Evolutionary conservation across 2,113 vertebrate genomes (phyloP), one percentile per base, ranked within the genome.

Genomic region (Pseudorectes ferrugineus): DNA sequence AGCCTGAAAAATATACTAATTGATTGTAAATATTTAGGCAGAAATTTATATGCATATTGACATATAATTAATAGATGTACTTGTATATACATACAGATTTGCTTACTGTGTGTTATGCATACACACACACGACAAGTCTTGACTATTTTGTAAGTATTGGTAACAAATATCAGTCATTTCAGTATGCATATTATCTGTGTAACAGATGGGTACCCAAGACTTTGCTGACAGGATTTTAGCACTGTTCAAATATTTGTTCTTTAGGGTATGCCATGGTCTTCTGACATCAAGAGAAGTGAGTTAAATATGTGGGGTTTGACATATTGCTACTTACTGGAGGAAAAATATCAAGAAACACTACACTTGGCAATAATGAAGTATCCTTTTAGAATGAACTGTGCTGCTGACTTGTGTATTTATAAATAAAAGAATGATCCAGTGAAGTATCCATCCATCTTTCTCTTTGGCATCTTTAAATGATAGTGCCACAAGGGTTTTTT

Each of bases 331-430:
- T 90, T 92, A 83, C 55, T 88, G 59, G 33, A 89, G 74, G 40
- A 83, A 92, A 93, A 93, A 71, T 85, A 95, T 20, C 46, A 73
- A 91, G 83, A 58, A 84, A 46, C 51, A 57, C 72, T 93, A 67
- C 51, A 61, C 36, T 84, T 96, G 45, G 88, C 92, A 96, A 96
- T 95, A 96, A 95, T 65, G 52, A 95, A 92, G 63, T 90, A 95
- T 38, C 52, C 55, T 93, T 92, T 94, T 79, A 82, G 48, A 92
- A 89, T 71, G 25, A 92, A 72, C 49, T 79, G n/a, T 89, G 78
- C 91, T 95, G 81, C 86, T 78, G 68, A 72, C 78, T 87, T 92
- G 26, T 89, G 54, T 92, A 76, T 95, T 92, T 94, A 77, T 79
- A 93, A 94, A 94, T 95, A 92, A 94, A 91, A 83, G 40, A 94